A percentile compares a stretch with the other conserved stretches of the same genome.
phyloP scores from a whole-genome alignment of 2,888 invertebrate genomes.

The Diarsia brunnea region DNA sequence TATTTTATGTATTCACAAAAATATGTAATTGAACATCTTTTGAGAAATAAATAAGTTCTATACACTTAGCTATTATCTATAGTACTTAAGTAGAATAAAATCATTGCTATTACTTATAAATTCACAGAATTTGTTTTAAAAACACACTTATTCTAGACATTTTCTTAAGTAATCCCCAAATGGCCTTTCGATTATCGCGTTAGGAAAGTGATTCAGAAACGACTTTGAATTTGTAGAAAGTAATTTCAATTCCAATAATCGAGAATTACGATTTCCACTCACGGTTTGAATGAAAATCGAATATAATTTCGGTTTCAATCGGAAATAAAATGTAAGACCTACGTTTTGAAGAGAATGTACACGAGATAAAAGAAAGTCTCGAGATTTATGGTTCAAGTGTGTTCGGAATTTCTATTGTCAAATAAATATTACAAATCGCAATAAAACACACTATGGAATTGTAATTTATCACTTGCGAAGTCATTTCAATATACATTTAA shows the following conservation, averaged over 20 bases:
- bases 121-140: slow-evolving; percentile 67
- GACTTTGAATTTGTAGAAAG: slow-evolving; percentile 22
- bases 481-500: slow-evolving; percentile 3
- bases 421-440: slow-evolving; percentile 28
- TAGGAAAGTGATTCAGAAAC: slow-evolving; percentile 7
- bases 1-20: slow-evolving; percentile 67
- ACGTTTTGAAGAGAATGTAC: not conserved
- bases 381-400: slow-evolving; percentile 30
- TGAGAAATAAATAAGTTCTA: slow-evolving; percentile 56
- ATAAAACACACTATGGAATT: slow-evolving; percentile 16
- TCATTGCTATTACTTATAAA: slow-evolving; percentile 61
- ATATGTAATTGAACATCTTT: slow-evolving; percentile 67
- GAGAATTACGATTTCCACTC: slow-evolving; percentile 21
- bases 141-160: slow-evolving; percentile 42
- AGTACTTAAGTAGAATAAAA: slow-evolving; percentile 55
- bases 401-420: slow-evolving; percentile 13
- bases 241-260: slow-evolving; percentile 37
- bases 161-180: slow-evolving; percentile 45
- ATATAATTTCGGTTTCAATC: slow-evolving; percentile 35
- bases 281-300: slow-evolving; percentile 7
- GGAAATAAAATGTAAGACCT: slow-evolving; percentile 25
- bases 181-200: slow-evolving; percentile 28
- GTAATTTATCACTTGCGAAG: slow-evolving; percentile 4
- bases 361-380: slow-evolving; percentile 15
- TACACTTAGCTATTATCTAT: slow-evolving; percentile 43